Evolutionary conservation across 2,888 invertebrate species (phyloP).

Genomic region (Nephrotoma guestfalica): DNA sequence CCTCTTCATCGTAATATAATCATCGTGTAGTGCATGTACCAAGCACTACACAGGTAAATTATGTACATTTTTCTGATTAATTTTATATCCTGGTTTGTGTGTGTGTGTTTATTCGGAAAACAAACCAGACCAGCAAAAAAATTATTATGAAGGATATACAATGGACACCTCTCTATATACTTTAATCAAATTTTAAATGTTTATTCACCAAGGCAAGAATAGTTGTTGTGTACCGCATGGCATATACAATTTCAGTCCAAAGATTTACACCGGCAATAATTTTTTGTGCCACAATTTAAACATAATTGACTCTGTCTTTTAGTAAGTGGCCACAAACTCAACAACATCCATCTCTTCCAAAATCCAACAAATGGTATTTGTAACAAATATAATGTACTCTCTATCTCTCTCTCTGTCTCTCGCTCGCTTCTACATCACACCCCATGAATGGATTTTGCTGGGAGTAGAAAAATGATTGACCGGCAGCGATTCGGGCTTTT

Average conservation of each 20-base stretch:
- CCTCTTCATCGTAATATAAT: background rate
- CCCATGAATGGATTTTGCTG: too few relatives aligned
- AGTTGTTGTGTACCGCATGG: background rate
- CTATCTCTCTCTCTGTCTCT: too few relatives aligned
- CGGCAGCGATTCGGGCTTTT: too few relatives aligned
- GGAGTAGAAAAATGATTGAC: too few relatives aligned
- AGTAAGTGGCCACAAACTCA: too few relatives aligned
- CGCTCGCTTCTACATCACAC: too few relatives aligned
- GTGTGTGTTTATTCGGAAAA: background rate
- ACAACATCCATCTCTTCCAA: too few relatives aligned
- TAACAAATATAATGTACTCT: too few relatives aligned
- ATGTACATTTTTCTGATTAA: background rate
- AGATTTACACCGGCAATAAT: background rate
- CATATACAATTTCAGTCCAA: background rate
- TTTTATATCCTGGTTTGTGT: background rate
- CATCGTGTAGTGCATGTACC: background rate
- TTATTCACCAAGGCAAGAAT: background rate
- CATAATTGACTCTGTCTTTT: background rate
- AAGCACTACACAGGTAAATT: background rate
- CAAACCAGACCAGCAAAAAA: background rate
- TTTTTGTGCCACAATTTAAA: background rate
- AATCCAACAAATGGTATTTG: too few relatives aligned
- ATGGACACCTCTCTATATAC: background rate
- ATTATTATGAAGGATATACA: background rate
- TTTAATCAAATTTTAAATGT: background rate